A percentile compares a stretch with the other conserved stretches of the same genome.
phyloP scores from a whole-genome alignment of 2,113 vertebrate species.

The Alethe diademata region DNA sequence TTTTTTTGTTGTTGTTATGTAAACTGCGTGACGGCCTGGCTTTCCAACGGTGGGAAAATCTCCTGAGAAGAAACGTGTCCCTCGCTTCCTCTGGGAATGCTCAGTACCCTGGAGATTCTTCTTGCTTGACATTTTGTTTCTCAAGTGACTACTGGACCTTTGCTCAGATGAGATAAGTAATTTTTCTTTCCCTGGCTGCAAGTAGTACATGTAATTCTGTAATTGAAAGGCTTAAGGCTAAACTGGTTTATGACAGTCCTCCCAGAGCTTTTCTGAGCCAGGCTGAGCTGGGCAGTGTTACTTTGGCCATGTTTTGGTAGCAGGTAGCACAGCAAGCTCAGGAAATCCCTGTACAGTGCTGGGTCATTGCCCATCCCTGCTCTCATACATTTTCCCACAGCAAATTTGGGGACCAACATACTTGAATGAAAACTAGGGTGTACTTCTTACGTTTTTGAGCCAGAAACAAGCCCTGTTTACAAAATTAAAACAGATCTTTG shows the following conservation, averaged over 20 bases:
- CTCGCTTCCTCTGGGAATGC: slow-evolving; percentile 72
- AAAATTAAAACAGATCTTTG: neutral
- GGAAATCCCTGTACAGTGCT: neutral
- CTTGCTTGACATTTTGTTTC: slow-evolving; percentile 61
- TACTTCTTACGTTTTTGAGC: fast-evolving
- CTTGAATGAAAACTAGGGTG: neutral
- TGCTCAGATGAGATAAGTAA: neutral
- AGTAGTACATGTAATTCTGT: neutral
- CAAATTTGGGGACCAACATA: neutral
- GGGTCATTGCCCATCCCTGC: neutral
- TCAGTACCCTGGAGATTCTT: slow-evolving; percentile 47
- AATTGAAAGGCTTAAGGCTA: neutral
- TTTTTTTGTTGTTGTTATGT: neutral
- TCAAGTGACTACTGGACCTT: slow-evolving; percentile 31
- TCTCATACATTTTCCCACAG: neutral
- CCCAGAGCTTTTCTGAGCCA: neutral
- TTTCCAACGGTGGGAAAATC: slow-evolving; percentile 69
- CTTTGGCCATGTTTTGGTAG: neutral
- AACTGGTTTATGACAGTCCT: neutral
- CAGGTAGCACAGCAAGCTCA: neutral
- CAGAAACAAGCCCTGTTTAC: neutral
- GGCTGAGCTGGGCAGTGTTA: neutral
- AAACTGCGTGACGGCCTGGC: neutral
- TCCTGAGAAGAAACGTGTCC: slow-evolving; percentile 56
- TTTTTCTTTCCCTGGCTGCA: slow-evolving; percentile 17